Evolutionary conservation across 2,888 invertebrate genomes (phyloP).

Genomic region (Bimastos eiseni): DNA sequence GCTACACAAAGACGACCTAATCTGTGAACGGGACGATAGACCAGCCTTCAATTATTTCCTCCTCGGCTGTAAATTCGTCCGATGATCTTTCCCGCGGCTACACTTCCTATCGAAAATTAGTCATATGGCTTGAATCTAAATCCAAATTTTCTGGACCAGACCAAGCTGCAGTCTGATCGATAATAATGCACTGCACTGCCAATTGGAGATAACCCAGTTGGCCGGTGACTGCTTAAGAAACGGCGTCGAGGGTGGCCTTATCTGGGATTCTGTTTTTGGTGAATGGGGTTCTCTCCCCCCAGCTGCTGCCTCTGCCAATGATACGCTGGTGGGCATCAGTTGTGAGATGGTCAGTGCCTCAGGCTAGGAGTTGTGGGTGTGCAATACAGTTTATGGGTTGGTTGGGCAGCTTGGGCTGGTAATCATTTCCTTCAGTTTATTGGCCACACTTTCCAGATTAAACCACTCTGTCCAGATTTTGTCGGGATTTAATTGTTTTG

Average conservation of each 20-base stretch:
- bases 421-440: not conserved
- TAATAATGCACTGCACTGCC: not conserved
- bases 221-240: not conserved
- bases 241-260: not conserved
- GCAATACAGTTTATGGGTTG: not conserved
- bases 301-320: not conserved
- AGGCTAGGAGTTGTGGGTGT: not conserved
- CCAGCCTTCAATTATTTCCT: not conserved
- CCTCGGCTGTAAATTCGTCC: not conserved
- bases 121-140: not conserved
- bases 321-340: not conserved
- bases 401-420: too few species aligned
- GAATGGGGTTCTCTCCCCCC: not conserved
- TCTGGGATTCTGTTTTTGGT: not conserved
- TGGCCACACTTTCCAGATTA: not conserved
- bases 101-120: not conserved
- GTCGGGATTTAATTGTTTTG: not conserved
- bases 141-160: not conserved
- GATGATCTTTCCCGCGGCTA: constrained; percentile 8
- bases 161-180: not conserved
- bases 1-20: not conserved
- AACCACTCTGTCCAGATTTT: not conserved
- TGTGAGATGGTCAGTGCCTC: not conserved
- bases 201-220: not conserved
- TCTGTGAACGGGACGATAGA: not conserved